Evolutionary conservation across 2,113 vertebrate species (phyloP), one percentile per base, ranked within the genome.

Genomic region (Fulica atra): DNA sequence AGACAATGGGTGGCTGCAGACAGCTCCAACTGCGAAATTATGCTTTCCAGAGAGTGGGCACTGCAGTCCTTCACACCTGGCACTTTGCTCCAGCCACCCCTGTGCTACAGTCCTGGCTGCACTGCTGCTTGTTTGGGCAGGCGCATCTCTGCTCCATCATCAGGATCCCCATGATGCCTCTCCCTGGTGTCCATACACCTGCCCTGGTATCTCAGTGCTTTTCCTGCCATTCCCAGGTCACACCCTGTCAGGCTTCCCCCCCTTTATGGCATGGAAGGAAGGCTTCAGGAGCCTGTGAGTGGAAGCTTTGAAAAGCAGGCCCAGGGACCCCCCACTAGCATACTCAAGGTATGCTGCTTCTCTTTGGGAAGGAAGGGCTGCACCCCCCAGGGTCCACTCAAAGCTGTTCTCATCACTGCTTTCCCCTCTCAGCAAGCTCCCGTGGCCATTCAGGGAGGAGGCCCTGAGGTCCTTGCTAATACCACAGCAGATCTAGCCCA

Each of bases 101-200:
- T 1, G 0, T 6, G 2, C 13, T 60, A 20, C 0, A 1, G 42
- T 9, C 48, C 13, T 23, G 80, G 36, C 65, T 36, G 25, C 73
- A 70, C 29, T 28, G 1, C 33, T 51, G 17, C n/a, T 64, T 42
- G 33, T 60, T 60, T 60, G 13, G 57, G 70, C 51, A 77, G 35
- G 24, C 28, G 6, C 57, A 36, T 38, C 35, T 63, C 54, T 42
- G 19, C 25, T 70, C 16, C 19, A 23, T n/a, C 44, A 42, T 23
- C 46, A 63, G 65, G n/a, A 57, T 46, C 20, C 21, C 33, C 21
- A 20, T 0, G 2, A 35, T 16, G 40, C 36, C 36, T 56, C 8
- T 77, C 20, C 38, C 40, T 68, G 21, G 29, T 78, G 76, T 57
- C 36, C 11, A 18, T 18, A 29, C 25, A 48, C 26, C 24, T 5